Evolutionary conservation across 2,797 vertebrate species (phyloP), one percentile per base, ranked within the genome.

Genomic region (Parauchenoglanis punctatus): DNA sequence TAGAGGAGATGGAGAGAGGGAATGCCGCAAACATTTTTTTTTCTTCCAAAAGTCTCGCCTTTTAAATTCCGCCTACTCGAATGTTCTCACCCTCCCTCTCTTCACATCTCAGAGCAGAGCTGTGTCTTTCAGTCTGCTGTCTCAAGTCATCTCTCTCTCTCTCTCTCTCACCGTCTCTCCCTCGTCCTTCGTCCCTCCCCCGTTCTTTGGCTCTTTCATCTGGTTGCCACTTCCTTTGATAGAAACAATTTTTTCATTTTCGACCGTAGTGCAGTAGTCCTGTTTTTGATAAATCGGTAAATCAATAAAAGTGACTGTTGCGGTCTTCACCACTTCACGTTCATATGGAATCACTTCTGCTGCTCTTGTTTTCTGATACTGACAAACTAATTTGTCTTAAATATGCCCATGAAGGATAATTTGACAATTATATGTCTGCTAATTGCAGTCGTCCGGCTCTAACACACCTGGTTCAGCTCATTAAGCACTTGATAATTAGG

Each of bases 21-120:
- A 84, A 84, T 58, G 83, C 46, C 46, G 70, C 82, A 70, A 89
- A 80, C 63, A 31, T 63, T 81, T 61, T 73, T 58, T 65, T 84
- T 87, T 75, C 75, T 54, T 84, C 78, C 87, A 76, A 89, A 88
- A 88, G 85, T 90, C 90, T 92, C 89, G 86, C 89, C 89, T 89
- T 92, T 92, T 90, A 88, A 88, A 92, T 90, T 92, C 90, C 89
- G 59, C 91, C 91, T 87, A 92, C 91, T 77, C 89, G 83, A 89
- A 92, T 92, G 89, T 91, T 92, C 88, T 88, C 90, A 90, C 86
- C 84, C 88, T 87, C 76, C 86, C 87, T 91, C 86, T 85, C 67
- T 65, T 87, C 84, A 65, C 87, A 86, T 91, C 83, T 82, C 87
- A 31, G 88, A 85, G 87, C 88, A 87, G 90, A 89, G 65, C 82